phyloP scores from a whole-genome alignment of 2,888 invertebrate genomes.

The Unio pictorum region DNA sequence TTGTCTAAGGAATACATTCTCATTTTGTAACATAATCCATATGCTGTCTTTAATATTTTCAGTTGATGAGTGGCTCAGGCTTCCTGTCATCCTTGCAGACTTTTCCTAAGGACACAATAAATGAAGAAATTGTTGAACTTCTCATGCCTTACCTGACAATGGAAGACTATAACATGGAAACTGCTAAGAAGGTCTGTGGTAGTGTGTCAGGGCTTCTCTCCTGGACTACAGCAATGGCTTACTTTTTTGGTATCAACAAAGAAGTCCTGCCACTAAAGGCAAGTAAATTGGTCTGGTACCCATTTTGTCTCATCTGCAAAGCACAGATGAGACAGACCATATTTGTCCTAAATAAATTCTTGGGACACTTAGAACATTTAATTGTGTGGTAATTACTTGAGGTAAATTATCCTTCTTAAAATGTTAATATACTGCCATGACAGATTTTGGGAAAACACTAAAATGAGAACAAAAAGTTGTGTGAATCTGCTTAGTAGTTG shows the following conservation, averaged over 20 bases:
- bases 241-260: slow-evolving; percentile 85
- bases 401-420: too few relatives aligned
- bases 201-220: slow-evolving; percentile 70
- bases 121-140: slow-evolving; percentile 95
- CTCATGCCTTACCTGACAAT: slow-evolving; percentile 85
- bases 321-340: too few relatives aligned
- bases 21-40: too few relatives aligned
- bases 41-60: slow-evolving; percentile 72
- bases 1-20: too few relatives aligned
- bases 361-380: too few relatives aligned
- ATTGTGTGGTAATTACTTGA: too few relatives aligned
- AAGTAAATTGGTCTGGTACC: slow-evolving; percentile 18
- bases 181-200: slow-evolving; percentile 81
- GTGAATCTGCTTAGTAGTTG: not conserved
- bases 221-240: slow-evolving; percentile 69
- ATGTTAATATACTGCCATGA: too few relatives aligned
- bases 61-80: slow-evolving; percentile 96
- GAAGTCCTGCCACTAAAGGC: slow-evolving; percentile 93
- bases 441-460: too few relatives aligned
- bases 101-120: slow-evolving; percentile 85
- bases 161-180: slow-evolving; percentile 98
- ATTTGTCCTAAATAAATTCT: too few relatives aligned
- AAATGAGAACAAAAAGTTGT: not conserved
- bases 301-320: not conserved
- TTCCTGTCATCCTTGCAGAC: slow-evolving; percentile 74